These are phyloP conservation scores for Uloborus plumipes DNA, from an alignment of 2,888 invertebrate species.

Conservation along the genomic window DNA sequence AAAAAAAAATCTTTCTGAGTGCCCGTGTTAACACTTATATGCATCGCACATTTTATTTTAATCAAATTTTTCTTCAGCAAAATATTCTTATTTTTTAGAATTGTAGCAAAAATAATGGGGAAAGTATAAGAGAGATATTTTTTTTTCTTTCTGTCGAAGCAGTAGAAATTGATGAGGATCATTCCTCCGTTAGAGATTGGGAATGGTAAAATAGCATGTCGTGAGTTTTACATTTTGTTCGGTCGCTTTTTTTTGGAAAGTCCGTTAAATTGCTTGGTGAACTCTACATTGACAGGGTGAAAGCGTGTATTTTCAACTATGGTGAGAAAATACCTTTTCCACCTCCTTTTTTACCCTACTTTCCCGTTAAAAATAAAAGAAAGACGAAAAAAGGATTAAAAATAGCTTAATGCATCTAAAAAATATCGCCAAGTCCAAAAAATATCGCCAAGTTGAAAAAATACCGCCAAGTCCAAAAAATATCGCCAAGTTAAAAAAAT, in stretches of 20 bases:
- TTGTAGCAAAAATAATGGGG: slow-evolving; percentile 41
- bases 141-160: slow-evolving; percentile 45
- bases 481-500: no score
- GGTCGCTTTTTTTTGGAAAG: slow-evolving; percentile 58
- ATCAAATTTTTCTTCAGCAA: slow-evolving; percentile 14
- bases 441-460: no score
- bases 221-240: slow-evolving; percentile 56
- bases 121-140: slow-evolving; percentile 50
- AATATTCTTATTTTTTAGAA: slow-evolving; percentile 54
- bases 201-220: slow-evolving; percentile 65
- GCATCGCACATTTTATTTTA: no score
- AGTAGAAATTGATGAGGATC: slow-evolving; percentile 64
- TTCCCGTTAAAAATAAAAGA: no score
- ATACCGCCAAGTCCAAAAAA: no score
- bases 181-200: slow-evolving; percentile 58
- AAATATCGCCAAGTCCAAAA: no score
- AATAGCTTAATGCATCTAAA: no score
- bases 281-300: slow-evolving; percentile 63
- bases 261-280: slow-evolving; percentile 64
- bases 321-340: slow-evolving; percentile 60
- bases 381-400: no score
- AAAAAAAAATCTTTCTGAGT: no score
- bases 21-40: no score
- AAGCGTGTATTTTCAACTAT: slow-evolving; percentile 63
- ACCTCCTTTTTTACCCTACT: slow-evolving; percentile 36